phyloP scores from a whole-genome alignment of 2,888 invertebrate species.

The Taphrorychus bicolor region DNA sequence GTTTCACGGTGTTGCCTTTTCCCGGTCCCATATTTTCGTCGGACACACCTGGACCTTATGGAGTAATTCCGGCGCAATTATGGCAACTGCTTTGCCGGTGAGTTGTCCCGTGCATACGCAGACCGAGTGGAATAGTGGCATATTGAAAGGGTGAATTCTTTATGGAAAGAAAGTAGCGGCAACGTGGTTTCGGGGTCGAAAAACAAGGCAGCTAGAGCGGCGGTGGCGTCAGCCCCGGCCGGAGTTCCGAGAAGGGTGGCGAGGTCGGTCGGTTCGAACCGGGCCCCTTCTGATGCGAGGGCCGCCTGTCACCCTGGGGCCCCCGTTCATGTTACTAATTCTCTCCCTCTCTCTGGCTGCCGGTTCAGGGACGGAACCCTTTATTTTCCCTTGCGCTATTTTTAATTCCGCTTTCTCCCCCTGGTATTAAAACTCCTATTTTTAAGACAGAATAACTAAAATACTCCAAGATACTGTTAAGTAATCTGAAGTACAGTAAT shows the following conservation, averaged over 20 bases:
- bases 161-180: background rate
- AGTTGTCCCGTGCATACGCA: background rate
- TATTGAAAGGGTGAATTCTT: background rate
- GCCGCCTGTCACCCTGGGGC: slow-evolving; percentile 36
- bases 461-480: too few relatives aligned
- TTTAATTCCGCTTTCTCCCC: too few relatives aligned
- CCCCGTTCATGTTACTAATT: slow-evolving; percentile 41
- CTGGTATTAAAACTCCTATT: too few relatives aligned
- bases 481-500: too few relatives aligned
- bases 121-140: background rate
- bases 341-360: slow-evolving; percentile 17
- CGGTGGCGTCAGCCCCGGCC: slow-evolving; percentile 38
- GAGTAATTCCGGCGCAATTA: too few relatives aligned
- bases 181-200: slow-evolving; percentile 29
- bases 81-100: background rate
- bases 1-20: slow-evolving; percentile 18
- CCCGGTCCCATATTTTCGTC: background rate
- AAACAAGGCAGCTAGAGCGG: slow-evolving; percentile 34
- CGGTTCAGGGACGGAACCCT: slow-evolving; percentile 21
- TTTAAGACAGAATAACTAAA: too few relatives aligned
- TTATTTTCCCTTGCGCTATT: too few relatives aligned
- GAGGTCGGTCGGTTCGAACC: slow-evolving; percentile 23
- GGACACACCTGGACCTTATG: too few relatives aligned
- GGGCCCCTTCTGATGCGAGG: slow-evolving; percentile 37
- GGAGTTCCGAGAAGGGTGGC: slow-evolving; percentile 40